Evolutionary conservation across 2,888 invertebrate species (phyloP).

Genomic region (Ophioninae sp.): DNA sequence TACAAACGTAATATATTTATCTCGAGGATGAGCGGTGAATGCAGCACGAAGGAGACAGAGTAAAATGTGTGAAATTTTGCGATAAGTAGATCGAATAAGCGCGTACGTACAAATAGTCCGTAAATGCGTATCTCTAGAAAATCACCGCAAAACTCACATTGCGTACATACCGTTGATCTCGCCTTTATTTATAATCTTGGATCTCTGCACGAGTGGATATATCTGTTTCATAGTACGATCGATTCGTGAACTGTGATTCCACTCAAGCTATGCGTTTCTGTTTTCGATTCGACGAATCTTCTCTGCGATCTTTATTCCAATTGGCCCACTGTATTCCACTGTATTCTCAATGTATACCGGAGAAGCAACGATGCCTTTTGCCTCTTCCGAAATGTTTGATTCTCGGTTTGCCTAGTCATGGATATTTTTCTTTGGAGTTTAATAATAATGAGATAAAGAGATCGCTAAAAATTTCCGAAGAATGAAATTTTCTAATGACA

Average conservation of each 20-base stretch:
- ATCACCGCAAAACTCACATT: conserved; percentile 11
- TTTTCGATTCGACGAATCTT: background rate
- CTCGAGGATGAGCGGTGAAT: background rate
- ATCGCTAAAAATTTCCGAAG: background rate
- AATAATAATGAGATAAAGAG: background rate
- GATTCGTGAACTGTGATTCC: conserved; percentile 22
- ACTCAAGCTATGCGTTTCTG: background rate
- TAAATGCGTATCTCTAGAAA: conserved; percentile 37
- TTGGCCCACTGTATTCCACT: background rate
- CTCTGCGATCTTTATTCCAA: background rate
- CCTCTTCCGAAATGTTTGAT: background rate
- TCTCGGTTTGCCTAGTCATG: background rate
- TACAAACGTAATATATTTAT: conserved; percentile 14
- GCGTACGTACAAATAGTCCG: conserved; percentile 15
- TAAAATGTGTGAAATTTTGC: conserved; percentile 54
- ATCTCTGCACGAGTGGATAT: conserved; percentile 20
- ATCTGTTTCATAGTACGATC: conserved; percentile 7
- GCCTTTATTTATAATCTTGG: conserved; percentile 23
- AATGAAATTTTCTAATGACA: background rate
- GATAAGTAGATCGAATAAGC: conserved; percentile 47
- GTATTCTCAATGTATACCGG: conserved; percentile 1
- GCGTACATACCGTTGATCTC: conserved; percentile 20
- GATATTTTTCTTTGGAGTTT: background rate
- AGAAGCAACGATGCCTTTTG: conserved; percentile 20
- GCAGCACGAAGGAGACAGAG: conserved; percentile 11